Evolutionary conservation across 2,113 vertebrate genomes (phyloP).

Genomic region (Zosterops hypoxanthus): DNA sequence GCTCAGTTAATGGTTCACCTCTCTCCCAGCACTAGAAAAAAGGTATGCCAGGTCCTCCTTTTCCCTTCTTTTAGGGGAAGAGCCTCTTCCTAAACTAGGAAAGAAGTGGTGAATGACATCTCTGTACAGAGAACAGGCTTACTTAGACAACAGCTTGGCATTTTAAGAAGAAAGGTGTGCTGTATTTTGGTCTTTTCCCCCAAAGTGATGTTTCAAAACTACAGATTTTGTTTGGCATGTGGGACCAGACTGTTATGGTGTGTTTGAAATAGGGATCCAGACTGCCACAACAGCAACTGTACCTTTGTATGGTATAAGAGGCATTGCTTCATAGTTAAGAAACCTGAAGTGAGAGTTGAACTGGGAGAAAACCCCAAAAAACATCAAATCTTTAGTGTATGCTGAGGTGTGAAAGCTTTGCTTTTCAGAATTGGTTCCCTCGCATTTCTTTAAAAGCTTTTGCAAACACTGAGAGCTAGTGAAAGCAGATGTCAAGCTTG

Average conservation of each 20-base stretch:
- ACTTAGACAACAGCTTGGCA: not conserved
- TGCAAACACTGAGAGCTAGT: not conserved
- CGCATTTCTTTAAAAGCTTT: not conserved
- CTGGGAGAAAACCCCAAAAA: not conserved
- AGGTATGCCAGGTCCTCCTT: not conserved
- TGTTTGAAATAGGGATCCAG: not conserved
- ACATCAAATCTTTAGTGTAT: not conserved
- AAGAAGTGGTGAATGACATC: not conserved
- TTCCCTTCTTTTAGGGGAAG: not conserved
- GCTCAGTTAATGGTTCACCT: not conserved
- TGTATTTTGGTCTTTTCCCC: not conserved
- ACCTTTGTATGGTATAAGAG: not conserved
- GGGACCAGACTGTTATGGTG: not conserved
- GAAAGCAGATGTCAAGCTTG: slow-evolving; percentile 26
- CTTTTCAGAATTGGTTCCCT: not conserved
- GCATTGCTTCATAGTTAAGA: not conserved
- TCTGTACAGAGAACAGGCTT: not conserved
- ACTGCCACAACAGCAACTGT: not conserved
- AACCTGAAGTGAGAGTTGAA: not conserved
- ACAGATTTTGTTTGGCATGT: not conserved
- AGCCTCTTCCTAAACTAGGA: not conserved
- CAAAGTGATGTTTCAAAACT: not conserved
- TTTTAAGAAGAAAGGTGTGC: not conserved
- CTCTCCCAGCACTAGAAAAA: not conserved
- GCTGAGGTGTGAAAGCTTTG: not conserved